Percentiles rank a stretch among this genome's conserved stretches.
These are phyloP conservation scores for Polydrusus tereticollis DNA, from an alignment of 2,888 invertebrate species.

Conservation along the genomic window DNA sequence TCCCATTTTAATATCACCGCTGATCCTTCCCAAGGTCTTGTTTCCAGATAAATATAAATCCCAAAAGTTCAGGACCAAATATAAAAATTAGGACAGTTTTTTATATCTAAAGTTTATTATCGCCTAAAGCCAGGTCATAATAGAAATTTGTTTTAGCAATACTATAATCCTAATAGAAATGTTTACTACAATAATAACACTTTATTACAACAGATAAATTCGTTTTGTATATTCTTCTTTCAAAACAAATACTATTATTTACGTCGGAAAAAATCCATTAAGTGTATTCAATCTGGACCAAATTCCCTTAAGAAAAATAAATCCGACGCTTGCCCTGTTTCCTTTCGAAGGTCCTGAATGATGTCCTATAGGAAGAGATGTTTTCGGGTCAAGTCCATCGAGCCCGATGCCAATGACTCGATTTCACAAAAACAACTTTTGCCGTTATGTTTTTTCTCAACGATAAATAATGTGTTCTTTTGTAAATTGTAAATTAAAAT, in stretches of 20 bases:
- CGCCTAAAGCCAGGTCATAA: too few species aligned
- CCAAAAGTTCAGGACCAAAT: too few species aligned
- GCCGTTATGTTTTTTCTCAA: neutral
- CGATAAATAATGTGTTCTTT: neutral
- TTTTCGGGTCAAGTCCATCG: conserved; percentile 26
- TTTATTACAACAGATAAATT: too few species aligned
- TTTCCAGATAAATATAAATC: too few species aligned
- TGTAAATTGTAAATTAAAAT: too few species aligned
- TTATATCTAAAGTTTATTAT: too few species aligned
- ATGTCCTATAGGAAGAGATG: conserved; percentile 6
- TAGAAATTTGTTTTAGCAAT: too few species aligned
- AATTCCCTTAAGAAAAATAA: conserved; percentile 20
- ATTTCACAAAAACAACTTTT: conserved; percentile 11
- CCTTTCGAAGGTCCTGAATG: neutral
- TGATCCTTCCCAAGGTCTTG: too few species aligned
- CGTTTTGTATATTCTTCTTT: neutral
- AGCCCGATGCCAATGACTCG: conserved; percentile 22
- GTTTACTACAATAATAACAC: too few species aligned
- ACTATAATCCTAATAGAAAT: too few species aligned
- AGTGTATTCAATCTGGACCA: conserved; percentile 18
- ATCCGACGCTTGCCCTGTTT: conserved; percentile 3
- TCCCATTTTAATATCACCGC: too few species aligned
- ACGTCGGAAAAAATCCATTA: neutral
- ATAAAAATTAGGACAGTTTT: too few species aligned
- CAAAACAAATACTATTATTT: neutral